These are phyloP conservation scores for Tiliacea citrago DNA, from an alignment of 2,888 invertebrate genomes.

Conservation along the genomic window DNA sequence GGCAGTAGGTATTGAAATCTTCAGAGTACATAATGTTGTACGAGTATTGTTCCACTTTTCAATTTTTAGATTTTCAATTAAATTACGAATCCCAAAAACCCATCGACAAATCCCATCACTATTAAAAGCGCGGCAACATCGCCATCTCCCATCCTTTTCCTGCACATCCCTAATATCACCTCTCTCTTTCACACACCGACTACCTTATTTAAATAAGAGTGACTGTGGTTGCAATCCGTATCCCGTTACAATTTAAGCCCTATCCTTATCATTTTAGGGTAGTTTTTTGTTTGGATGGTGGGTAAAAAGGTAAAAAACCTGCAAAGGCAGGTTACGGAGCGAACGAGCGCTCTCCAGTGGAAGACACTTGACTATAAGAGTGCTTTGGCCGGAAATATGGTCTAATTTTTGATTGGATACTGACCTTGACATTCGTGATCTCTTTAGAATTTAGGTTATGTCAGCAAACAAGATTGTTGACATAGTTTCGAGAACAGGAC, in stretches of 20 bases:
- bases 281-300: constrained; percentile 58
- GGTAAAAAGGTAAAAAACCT: constrained; percentile 81
- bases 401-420: constrained; percentile 76
- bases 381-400: constrained; percentile 84
- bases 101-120: constrained; percentile 78
- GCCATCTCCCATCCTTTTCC: constrained; percentile 78
- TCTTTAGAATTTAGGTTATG: constrained; percentile 58
- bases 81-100: constrained; percentile 33
- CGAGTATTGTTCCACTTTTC: neutral
- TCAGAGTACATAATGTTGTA: neutral
- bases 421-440: constrained; percentile 70
- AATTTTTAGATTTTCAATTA: constrained; percentile 11
- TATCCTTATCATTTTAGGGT: constrained; percentile 72
- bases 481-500: constrained; percentile 12
- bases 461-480: constrained; percentile 34
- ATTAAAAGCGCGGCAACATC: constrained; percentile 84
- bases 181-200: constrained; percentile 83
- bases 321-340: constrained; percentile 82
- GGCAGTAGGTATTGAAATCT: neutral
- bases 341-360: constrained; percentile 77
- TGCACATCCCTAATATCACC: constrained; percentile 76
- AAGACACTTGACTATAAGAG: constrained; percentile 83
- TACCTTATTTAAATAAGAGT: constrained; percentile 90
- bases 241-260: constrained; percentile 72
- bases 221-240: constrained; percentile 76